Evolutionary conservation across 2,888 invertebrate species (phyloP).

Genomic region (Kryphioiulus occultus): DNA sequence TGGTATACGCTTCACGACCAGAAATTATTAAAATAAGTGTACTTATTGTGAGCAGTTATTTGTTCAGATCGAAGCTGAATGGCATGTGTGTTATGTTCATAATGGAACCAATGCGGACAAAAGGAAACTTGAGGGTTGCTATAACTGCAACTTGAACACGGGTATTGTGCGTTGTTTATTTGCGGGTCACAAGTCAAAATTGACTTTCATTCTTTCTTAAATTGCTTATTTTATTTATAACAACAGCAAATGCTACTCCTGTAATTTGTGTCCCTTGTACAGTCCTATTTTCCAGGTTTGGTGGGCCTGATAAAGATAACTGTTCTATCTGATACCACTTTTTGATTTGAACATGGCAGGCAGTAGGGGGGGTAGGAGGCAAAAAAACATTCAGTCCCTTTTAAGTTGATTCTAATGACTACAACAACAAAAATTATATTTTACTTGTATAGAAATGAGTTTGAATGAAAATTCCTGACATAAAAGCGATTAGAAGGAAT

Average conservation of each 20-base stretch:
- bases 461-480: not conserved
- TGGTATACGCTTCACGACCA: not conserved
- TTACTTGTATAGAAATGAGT: not conserved
- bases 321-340: not conserved
- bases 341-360: not conserved
- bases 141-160: conserved; percentile 1
- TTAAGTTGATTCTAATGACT: not conserved
- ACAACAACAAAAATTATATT: not conserved
- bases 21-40: not conserved
- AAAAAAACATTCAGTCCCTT: not conserved
- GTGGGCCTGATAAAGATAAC: not conserved
- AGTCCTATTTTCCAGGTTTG: not conserved
- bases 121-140: conserved; percentile 1
- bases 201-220: not conserved
- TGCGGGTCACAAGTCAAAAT: not conserved
- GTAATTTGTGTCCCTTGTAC: not conserved
- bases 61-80: conserved; percentile 20
- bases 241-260: not conserved
- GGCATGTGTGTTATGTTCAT: conserved; percentile 4
- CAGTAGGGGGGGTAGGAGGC: not conserved
- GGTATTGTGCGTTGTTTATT: not conserved
- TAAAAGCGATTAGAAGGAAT: not conserved
- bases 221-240: conserved; percentile 17
- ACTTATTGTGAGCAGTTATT: not conserved
- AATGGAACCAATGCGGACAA: not conserved